Evolutionary conservation across 2,888 invertebrate species (phyloP).

Genomic region (Ceratothoa steindachneri): DNA sequence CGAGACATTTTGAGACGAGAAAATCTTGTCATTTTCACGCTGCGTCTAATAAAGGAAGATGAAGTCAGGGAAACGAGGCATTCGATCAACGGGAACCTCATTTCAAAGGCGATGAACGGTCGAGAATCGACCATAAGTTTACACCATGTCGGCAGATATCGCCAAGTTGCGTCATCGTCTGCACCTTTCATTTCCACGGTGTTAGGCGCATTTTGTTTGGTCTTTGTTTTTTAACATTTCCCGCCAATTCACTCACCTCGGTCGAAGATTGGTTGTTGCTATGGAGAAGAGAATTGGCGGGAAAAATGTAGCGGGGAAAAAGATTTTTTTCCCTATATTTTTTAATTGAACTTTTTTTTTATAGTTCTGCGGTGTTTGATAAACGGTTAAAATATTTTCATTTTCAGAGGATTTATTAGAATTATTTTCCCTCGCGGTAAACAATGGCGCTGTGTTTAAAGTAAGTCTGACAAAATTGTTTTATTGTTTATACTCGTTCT

Average conservation of each 20-base stretch:
- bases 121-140: not conserved
- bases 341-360: not conserved
- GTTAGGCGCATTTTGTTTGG: not conserved
- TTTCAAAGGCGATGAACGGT: not conserved
- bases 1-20: not conserved
- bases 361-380: not conserved
- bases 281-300: not conserved
- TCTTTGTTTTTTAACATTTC: not conserved
- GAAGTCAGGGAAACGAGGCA: conserved; percentile 3
- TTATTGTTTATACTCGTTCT: no score
- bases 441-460: no score
- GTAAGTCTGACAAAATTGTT: no score
- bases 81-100: conserved; percentile 2
- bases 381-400: not conserved
- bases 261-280: not conserved
- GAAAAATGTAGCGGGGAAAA: no score
- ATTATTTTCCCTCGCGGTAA: no score
- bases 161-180: not conserved
- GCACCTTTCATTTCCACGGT: not conserved
- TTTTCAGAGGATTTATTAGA: not conserved
- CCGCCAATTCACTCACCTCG: not conserved
- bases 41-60: conserved; percentile 4
- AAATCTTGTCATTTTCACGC: not conserved
- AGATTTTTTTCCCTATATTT: no score
- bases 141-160: not conserved